phyloP scores from a whole-genome alignment of 2,888 invertebrate genomes.

The Galeruca laticollis region DNA sequence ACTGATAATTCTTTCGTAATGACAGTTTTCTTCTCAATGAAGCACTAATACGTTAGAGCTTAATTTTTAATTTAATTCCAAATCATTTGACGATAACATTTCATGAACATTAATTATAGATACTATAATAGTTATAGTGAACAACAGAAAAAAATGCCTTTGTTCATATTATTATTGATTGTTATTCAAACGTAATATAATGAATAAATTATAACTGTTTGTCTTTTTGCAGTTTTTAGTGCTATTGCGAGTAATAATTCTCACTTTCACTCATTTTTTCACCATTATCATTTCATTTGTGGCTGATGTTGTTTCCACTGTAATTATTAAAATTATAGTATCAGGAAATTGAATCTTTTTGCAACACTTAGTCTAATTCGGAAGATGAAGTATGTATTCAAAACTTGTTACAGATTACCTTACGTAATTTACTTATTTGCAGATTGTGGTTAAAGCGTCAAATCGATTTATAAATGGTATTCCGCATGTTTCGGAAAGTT shows the following conservation, averaged over 20 bases:
- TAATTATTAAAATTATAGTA: slow-evolving; percentile 1
- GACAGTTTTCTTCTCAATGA: too few relatives aligned
- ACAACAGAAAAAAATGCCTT: neutral
- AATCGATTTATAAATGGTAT: too few relatives aligned
- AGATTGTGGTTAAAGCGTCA: neutral
- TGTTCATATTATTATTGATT: neutral
- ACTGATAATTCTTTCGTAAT: too few relatives aligned
- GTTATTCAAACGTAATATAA: neutral
- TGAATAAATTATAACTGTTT: neutral
- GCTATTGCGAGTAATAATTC: neutral
- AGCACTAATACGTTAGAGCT: too few relatives aligned
- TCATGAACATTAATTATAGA: too few relatives aligned
- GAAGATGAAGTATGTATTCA: slow-evolving; percentile 4
- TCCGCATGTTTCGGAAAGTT: too few relatives aligned
- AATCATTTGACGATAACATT: too few relatives aligned
- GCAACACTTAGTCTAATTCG: slow-evolving; percentile 6
- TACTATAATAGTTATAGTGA: neutral
- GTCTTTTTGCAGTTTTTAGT: too few relatives aligned
- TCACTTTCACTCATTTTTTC: neutral
- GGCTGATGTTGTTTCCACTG: neutral
- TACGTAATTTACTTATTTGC: neutral
- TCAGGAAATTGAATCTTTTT: neutral
- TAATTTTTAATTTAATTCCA: too few relatives aligned
- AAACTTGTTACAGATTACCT: neutral
- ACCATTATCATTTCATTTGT: neutral